Evolutionary conservation across 2,888 invertebrate genomes (phyloP), one percentile per base, ranked within the genome.

Genomic region (Cordilura impudica): DNA sequence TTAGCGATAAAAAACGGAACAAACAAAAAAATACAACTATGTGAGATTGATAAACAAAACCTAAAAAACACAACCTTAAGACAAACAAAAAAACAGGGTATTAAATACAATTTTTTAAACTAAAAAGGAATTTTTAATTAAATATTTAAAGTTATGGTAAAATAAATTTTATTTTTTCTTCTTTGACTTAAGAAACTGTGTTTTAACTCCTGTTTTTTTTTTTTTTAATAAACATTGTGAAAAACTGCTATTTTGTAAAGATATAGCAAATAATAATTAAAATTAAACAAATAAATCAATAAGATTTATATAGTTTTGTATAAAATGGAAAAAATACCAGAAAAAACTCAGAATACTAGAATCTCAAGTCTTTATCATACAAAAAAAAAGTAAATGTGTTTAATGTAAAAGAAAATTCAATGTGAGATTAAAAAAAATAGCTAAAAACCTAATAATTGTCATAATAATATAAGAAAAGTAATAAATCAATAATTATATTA

Each of bases 301-400:
- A 49, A 69, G 69, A 63, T 75, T 69, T 69, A 75, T 81, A 74
- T 78, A 75, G 70, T 78, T 81, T 81, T 81, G 78, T 78, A 77
- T 73, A 70, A 77, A 70, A 77, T 43, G 29, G 19, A 47, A 35
- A 16, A 29, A 47, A 47, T 43, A 21, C 61, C 49, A 35, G 21
- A 53, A 65, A 49, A 51, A 35, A 35, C 18, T 51, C 45, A 61
- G 45, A 45, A 31, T 54, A 77, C 47, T 35, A 75, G 79, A 79
- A 79, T 79, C 75, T 75, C 79, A 75, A 73, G 19, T 47, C 67
- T 63, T 26, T 56, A 69, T 43, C 8, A 66, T 56, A 51, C 51
- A 51, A 7, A 49, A 47, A 45, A 56, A 60, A 56, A 74, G 71
- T 79, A 66, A 79, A 79, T 75, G 79, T 79, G 67, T 79, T 76